Percentiles rank a stretch among this genome's conserved stretches.
Conservation (phyloP, 2,113 vertebrate species). For the Dicentrarchus labrax region DNA sequence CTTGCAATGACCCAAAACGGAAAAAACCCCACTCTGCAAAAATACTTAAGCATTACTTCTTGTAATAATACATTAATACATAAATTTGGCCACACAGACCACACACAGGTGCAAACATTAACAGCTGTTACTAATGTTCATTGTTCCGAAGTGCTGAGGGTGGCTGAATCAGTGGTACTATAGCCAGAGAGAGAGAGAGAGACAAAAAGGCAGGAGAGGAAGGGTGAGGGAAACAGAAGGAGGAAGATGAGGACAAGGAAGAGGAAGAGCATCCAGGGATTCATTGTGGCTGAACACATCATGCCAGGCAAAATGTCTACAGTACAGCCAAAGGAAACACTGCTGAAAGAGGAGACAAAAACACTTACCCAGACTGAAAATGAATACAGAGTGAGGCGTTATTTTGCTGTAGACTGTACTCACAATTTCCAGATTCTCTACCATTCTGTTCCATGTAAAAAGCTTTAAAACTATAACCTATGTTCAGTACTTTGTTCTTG, state of each 20-base stretch:
- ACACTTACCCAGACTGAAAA: conserved; percentile 27
- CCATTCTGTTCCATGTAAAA: not conserved
- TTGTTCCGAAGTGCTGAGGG: not conserved
- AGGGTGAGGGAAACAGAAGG: conserved; percentile 27
- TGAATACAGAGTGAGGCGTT: conserved; percentile 1
- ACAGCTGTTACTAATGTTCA: not conserved
- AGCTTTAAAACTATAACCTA: not conserved
- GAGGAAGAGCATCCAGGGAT: conserved; percentile 40
- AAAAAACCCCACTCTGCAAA: not conserved
- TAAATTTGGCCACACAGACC: not conserved
- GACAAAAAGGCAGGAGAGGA: not conserved
- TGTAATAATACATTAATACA: conserved; percentile 2
- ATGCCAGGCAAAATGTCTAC: conserved; percentile 32
- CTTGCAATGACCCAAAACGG: not conserved
- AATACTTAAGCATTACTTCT: not conserved
- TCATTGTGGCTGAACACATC: conserved; percentile 36
- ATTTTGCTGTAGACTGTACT: not conserved
- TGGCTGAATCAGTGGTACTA: not conserved
- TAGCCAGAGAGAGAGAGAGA: not conserved
- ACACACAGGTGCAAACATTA: conserved; percentile 21
- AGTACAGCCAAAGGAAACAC: conserved; percentile 52
- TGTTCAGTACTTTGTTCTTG: not conserved
- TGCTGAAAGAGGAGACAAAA: conserved; percentile 25
- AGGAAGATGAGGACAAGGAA: conserved; percentile 52
- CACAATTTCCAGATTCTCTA: not conserved